Base-by-base conservation (phyloP, 2,888 invertebrate genomes). In the Dyspetes luteomarginatus region DNA sequence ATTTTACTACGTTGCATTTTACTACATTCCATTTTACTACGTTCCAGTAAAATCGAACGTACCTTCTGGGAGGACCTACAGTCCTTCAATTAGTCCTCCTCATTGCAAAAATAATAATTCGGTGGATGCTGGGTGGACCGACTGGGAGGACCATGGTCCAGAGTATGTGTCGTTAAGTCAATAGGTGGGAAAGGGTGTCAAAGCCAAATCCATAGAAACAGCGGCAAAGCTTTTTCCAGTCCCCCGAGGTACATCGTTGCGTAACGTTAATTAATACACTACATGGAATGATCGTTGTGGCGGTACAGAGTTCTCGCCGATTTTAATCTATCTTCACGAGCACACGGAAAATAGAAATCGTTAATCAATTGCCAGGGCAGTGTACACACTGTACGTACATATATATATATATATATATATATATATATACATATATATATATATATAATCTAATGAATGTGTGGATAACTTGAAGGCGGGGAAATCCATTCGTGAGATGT, bases 221-320 rank as follows among this genome's bases (percentile, higher is more conserved):
- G 55, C 22, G n/a, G 36, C 36, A 36, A 0, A 9, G 36, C 2
- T 9, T 36, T n/a, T 26, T 55, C 4, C 5, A 56, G 30, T 28
- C 4, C 19, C 15, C 0, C 28, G 5, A 19, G 17, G 28, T 30
- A 30, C 30, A 26, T 30, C 76, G 82, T 85, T 78, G 67, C 43
- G 76, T 83, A 87, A 86, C 83, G 84, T 86, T 87, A 88, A 87
- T 88, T 88, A 87, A 88, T 87, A 83, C 83, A 65, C 81, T 83
- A 73, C 56, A 75, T 48, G 71, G 76, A 85, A 87, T 84, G 83
- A 81, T 81, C 78, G 83, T 36, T 12, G 36, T 12, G 78, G 76
- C 77, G 69, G 83, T 77, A 82, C 76, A 77, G 81, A 82, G 81
- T 80, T 36, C 48, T 56, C 56, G 65, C 67, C 81, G 85, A 88